Evolutionary conservation across 2,797 vertebrate genomes (phyloP), one percentile per base, ranked within the genome.

Genomic region (Smutsia gigantea): DNA sequence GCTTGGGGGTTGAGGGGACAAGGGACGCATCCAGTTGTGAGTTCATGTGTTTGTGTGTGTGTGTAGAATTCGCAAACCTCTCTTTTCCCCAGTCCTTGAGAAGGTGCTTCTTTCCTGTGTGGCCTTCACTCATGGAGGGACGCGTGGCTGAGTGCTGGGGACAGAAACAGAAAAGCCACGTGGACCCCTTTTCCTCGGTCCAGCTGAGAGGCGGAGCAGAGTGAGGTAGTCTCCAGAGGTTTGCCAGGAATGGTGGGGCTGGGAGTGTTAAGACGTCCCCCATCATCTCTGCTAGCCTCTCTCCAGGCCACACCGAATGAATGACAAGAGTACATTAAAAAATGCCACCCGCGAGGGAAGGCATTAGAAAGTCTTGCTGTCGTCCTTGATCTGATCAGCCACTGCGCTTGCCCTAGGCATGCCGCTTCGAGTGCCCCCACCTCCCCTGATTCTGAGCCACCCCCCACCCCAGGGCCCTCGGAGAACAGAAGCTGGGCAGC

Each of bases 391-490:
- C 4, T 39, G 39, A 39, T 39, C 39, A 39, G 39, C 39, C 15
- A 55, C 23, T 13, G 8, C 61, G 68, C 15, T 27, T 14, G 51
- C 37, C 34, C 42, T 71, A 18, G n/a, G 37, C 13, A 19, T 6
- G 7, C 68, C 18, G 53, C 18, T 25, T 51, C 0, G 0, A 23
- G 29, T 0, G 10, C 14, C 57, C 9, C 34, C 49, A 2, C 14
- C 29, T 0, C 29, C 3, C 15, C 31, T 18, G 12, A 34, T n/a
- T 18, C n/a, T 34, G 31, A 69, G 6, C 6, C 34, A 4, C 0
- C 5, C 34, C 8, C 57, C 25, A 6, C 5, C 29, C 57, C n/a
- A 39, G 5, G 71, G 11, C 23, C 81, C 68, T 29, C 25, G 1
- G 29, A 19, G 46, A 31, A n/a, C 5, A 63, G 53, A 39, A 31